These are phyloP conservation scores for Calameuta filiformis DNA, from an alignment of 2,888 invertebrate genomes.

Conservation along the genomic window DNA sequence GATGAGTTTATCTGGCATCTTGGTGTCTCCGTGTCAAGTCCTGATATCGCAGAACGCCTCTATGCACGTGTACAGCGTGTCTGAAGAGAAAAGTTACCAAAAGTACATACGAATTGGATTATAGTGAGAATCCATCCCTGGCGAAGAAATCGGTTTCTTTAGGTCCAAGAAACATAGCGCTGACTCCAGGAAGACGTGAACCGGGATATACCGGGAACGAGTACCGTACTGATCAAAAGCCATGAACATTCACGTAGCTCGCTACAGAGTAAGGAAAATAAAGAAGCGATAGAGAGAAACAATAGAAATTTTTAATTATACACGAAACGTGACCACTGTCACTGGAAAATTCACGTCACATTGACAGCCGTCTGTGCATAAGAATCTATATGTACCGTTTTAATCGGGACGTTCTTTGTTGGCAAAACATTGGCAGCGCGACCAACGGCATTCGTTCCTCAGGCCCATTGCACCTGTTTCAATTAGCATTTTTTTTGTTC, in stretches of 20 bases:
- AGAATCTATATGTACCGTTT: not conserved
- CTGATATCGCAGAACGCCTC: not conserved
- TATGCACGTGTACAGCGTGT: not conserved
- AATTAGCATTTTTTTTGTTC: conserved; percentile 14
- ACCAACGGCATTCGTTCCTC: conserved; percentile 7
- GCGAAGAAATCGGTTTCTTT: not conserved
- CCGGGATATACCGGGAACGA: not conserved
- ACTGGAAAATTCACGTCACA: not conserved
- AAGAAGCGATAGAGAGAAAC: not conserved
- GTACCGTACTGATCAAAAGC: not conserved
- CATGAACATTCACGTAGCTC: not conserved
- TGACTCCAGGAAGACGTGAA: not conserved
- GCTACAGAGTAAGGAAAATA: not conserved
- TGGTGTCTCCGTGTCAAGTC: conserved; percentile 17
- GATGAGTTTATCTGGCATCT: conserved; percentile 37
- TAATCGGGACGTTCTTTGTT: not conserved
- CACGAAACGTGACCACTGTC: conserved; percentile 1
- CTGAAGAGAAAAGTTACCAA: not conserved
- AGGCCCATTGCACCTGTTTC: conserved; percentile 13
- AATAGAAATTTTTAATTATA: not conserved
- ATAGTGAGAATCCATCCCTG: not conserved
- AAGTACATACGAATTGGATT: not conserved
- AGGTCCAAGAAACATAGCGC: not conserved
- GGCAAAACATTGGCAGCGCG: not conserved
- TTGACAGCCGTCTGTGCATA: not conserved